Percentiles rank a stretch among this genome's conserved stretches.
phyloP scores from a whole-genome alignment of 2,113 vertebrate genomes.

The Trinectes maculatus region DNA sequence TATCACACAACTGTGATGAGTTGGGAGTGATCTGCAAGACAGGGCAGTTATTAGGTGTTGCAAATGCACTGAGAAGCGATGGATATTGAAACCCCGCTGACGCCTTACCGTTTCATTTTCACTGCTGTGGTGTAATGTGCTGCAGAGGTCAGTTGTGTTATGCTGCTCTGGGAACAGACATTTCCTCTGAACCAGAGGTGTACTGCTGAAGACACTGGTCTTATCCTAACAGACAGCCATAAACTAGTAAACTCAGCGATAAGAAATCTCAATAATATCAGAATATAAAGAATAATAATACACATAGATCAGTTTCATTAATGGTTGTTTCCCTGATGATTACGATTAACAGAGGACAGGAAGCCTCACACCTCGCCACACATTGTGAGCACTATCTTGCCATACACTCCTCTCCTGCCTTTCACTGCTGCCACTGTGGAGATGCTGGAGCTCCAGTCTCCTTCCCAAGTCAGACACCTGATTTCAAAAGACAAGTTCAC shows the following conservation, averaged over 20 bases:
- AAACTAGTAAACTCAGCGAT: neutral
- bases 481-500: neutral
- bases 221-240: too few relatives aligned
- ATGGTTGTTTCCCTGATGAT: neutral
- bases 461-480: constrained; percentile 90
- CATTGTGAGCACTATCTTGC: constrained; percentile 85
- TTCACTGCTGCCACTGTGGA: constrained; percentile 75
- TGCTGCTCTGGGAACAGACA: constrained; percentile 44
- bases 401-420: constrained; percentile 78
- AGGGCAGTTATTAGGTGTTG: neutral
- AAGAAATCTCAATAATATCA: neutral
- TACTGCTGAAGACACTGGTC: constrained; percentile 76
- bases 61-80: neutral
- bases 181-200: constrained; percentile 66
- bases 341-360: neutral
- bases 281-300: neutral
- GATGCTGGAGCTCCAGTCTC: constrained; percentile 83
- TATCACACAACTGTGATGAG: constrained; percentile 60
- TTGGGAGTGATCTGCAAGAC: constrained; percentile 52
- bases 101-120: constrained; percentile 65
- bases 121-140: constrained; percentile 42
- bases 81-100: neutral
- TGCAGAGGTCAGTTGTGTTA: constrained; percentile 60
- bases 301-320: too few relatives aligned
- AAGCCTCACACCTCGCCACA: constrained; percentile 77